These are phyloP conservation scores for Phenganax marumi DNA, from an alignment of 92 coral and sea anemone genomes.

Conservation along the genomic window DNA sequence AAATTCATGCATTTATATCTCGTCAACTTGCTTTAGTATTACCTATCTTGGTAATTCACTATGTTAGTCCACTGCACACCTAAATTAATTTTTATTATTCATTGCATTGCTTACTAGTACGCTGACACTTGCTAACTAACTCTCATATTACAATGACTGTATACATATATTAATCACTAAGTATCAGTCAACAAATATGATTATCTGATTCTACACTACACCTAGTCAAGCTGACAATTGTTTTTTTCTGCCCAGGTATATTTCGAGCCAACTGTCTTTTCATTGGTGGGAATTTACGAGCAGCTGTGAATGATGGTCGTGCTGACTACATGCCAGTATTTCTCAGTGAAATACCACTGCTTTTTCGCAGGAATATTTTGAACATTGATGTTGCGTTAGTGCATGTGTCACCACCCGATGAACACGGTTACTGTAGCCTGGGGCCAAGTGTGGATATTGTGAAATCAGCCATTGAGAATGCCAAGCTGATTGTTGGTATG, in stretches of 20 bases:
- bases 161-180: too few relatives aligned
- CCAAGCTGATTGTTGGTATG: conserved; percentile 86
- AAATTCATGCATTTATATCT: too few relatives aligned
- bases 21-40: too few relatives aligned
- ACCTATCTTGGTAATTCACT: too few relatives aligned
- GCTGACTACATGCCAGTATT: conserved; percentile 91
- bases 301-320: conserved; percentile 90
- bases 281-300: conserved; percentile 80
- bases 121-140: too few relatives aligned
- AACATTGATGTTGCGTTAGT: conserved; percentile 91
- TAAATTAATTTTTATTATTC: too few relatives aligned
- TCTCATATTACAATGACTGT: too few relatives aligned
- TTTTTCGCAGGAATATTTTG: conserved; percentile 80
- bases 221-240: too few relatives aligned
- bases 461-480: conserved; percentile 93
- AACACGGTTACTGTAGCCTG: conserved; percentile 93
- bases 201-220: too few relatives aligned
- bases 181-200: too few relatives aligned
- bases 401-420: conserved; percentile 98
- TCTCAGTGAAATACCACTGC: conserved; percentile 88
- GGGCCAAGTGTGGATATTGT: conserved; percentile 96
- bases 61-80: too few relatives aligned
- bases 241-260: conserved; percentile 60
- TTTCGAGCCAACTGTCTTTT: conserved; percentile 87
- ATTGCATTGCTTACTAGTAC: too few relatives aligned